Percentiles rank a stretch among this genome's conserved stretches.
Conservation (phyloP, 1,140 invertebrate genomes). For the Drosophila trapezifrons region DNA sequence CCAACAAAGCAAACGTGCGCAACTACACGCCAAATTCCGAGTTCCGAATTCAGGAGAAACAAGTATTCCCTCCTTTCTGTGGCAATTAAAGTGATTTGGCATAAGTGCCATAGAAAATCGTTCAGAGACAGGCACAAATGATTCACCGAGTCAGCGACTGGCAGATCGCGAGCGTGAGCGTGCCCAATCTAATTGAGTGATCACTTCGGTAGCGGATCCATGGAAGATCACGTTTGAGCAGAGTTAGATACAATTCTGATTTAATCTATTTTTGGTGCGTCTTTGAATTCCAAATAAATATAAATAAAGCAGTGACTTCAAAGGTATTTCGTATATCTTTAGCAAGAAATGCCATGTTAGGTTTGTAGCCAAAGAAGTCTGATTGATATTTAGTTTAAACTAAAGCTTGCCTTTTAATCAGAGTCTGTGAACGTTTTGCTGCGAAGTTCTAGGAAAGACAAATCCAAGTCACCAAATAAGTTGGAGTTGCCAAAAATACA, state of each 20-base stretch:
- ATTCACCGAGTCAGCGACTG: conserved; percentile 40
- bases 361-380: not conserved
- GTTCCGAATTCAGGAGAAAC: conserved; percentile 15
- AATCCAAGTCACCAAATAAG: too few species aligned
- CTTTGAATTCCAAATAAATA: not conserved
- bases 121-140: conserved; percentile 32
- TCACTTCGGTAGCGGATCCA: conserved; percentile 36
- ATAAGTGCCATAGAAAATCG: conserved; percentile 59
- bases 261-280: not conserved
- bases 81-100: conserved; percentile 68
- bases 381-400: too few species aligned
- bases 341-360: not conserved
- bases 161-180: conserved; percentile 32
- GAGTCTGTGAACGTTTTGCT: too few species aligned
- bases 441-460: too few species aligned
- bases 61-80: conserved; percentile 30
- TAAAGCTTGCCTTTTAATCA: too few species aligned
- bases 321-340: not conserved
- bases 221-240: conserved; percentile 9
- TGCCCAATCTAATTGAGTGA: conserved; percentile 43
- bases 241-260: not conserved
- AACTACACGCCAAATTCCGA: conserved; percentile 62
- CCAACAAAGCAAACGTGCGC: conserved; percentile 55
- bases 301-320: conserved; percentile 32
- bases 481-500: too few species aligned